Evolutionary conservation across 2,888 invertebrate genomes (phyloP).

Genomic region (Lepidocyrtinus sp.): DNA sequence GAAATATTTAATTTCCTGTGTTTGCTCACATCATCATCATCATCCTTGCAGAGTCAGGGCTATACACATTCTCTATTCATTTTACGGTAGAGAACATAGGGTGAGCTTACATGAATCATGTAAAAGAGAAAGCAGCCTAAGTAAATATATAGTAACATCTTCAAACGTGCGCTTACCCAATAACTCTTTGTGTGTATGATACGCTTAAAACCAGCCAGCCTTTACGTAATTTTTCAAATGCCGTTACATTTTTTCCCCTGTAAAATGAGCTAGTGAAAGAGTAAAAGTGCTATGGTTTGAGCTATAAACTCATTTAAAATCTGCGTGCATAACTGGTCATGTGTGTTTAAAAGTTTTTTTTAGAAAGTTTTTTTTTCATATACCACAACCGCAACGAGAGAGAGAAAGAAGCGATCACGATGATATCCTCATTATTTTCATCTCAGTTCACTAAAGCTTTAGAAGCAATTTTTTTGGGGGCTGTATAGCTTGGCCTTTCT

Average conservation of each 20-base stretch:
- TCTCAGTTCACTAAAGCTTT: slow-evolving; percentile 46
- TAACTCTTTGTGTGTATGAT: no score
- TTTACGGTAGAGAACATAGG: no score
- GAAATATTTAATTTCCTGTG: slow-evolving; percentile 58
- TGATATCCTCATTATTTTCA: slow-evolving; percentile 55
- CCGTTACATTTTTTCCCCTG: no score
- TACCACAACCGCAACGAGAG: slow-evolving; percentile 49
- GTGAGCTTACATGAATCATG: no score
- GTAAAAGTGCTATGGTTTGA: no score
- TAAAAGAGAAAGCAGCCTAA: no score
- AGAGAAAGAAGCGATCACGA: slow-evolving; percentile 16
- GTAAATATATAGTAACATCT: no score
- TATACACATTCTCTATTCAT: no score
- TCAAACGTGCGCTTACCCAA: no score
- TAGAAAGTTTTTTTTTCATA: slow-evolving; percentile 39
- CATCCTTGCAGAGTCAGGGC: not conserved
- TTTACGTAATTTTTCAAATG: no score
- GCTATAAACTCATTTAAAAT: not conserved
- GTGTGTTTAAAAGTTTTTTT: not conserved
- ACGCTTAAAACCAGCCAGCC: no score
- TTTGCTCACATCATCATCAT: slow-evolving; percentile 29
- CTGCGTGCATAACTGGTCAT: not conserved
- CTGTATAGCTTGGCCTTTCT: not conserved
- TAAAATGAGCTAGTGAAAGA: no score
- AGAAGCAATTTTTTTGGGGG: not conserved